These are phyloP conservation scores for Etheostoma cragini DNA, from an alignment of 2,113 vertebrate species.

Conservation along the genomic window DNA sequence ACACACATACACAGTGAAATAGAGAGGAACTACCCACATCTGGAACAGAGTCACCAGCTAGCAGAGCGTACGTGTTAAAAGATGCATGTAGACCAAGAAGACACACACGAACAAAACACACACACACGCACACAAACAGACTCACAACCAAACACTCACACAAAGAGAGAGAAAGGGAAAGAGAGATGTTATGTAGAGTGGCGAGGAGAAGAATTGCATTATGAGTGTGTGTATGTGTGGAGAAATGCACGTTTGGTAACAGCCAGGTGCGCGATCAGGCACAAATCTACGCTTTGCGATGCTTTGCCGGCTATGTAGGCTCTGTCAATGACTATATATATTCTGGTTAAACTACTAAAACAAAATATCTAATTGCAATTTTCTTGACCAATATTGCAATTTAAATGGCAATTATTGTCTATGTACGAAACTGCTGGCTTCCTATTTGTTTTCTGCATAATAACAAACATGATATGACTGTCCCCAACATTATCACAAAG, in stretches of 20 bases:
- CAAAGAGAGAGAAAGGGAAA: too few relatives aligned
- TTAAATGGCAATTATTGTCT: not conserved
- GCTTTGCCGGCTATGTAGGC: too few relatives aligned
- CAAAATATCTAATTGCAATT: not conserved
- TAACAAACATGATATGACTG: not conserved
- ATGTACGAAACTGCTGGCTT: not conserved
- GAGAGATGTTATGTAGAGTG: too few relatives aligned
- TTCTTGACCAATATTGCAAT: not conserved
- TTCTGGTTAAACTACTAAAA: not conserved
- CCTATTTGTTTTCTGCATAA: not conserved
- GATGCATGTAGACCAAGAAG: not conserved
- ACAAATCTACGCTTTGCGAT: too few relatives aligned
- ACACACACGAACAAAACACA: too few relatives aligned
- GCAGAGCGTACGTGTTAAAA: slow-evolving; percentile 26
- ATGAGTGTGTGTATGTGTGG: too few relatives aligned
- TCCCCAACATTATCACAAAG: not conserved
- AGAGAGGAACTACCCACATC: slow-evolving; percentile 99
- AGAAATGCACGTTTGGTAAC: too few relatives aligned
- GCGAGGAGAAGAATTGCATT: too few relatives aligned
- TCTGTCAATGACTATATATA: too few relatives aligned
- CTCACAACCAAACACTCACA: too few relatives aligned
- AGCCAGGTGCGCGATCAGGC: too few relatives aligned
- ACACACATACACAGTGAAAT: slow-evolving; percentile 86
- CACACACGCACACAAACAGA: too few relatives aligned
- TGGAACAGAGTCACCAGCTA: slow-evolving; percentile 99